A percentile compares a stretch with the other conserved stretches of the same genome.
These are phyloP conservation scores for Globia sparganii DNA, from an alignment of 2,888 invertebrate species.

Conservation along the genomic window DNA sequence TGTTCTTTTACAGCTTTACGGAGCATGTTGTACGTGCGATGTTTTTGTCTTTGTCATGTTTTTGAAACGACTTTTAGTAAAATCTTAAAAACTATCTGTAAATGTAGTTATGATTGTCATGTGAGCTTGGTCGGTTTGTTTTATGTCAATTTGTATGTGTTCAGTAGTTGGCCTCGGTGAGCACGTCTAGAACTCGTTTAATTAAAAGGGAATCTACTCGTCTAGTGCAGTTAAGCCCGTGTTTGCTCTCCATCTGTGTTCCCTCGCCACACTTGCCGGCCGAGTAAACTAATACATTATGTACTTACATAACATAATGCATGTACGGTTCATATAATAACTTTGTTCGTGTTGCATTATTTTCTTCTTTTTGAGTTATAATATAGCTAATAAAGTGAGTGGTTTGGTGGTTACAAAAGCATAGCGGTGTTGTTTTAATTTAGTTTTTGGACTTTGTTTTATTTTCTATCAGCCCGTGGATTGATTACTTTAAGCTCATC, in stretches of 20 bases:
- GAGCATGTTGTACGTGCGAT: slow-evolving; percentile 23
- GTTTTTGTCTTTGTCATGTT: slow-evolving; percentile 34
- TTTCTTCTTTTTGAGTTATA: slow-evolving; percentile 28
- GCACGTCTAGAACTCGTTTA: slow-evolving; percentile 82
- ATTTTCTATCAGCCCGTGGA: neutral
- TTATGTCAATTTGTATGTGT: slow-evolving; percentile 73
- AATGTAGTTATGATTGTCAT: slow-evolving; percentile 39
- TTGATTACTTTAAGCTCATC: neutral
- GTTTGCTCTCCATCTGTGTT: slow-evolving; percentile 81
- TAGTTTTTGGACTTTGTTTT: neutral
- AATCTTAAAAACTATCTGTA: slow-evolving; percentile 25
- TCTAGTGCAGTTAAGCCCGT: slow-evolving; percentile 82
- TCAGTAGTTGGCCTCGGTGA: slow-evolving; percentile 71
- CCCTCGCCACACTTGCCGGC: slow-evolving; percentile 69
- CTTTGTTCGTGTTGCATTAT: slow-evolving; percentile 36
- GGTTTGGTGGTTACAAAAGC: neutral
- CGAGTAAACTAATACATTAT: slow-evolving; percentile 74
- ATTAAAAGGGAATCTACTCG: slow-evolving; percentile 86
- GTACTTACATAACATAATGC: slow-evolving; percentile 60
- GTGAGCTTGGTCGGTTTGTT: slow-evolving; percentile 45
- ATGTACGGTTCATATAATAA: slow-evolving; percentile 51
- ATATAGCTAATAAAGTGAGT: slow-evolving; percentile 14
- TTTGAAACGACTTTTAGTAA: slow-evolving; percentile 15
- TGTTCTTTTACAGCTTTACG: slow-evolving; percentile 9
- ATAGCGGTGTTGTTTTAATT: neutral